A percentile compares a stretch with the other conserved stretches of the same genome.
Evolutionary conservation across 2,797 vertebrate species (phyloP).

Genomic region (Spea hammondii): DNA sequence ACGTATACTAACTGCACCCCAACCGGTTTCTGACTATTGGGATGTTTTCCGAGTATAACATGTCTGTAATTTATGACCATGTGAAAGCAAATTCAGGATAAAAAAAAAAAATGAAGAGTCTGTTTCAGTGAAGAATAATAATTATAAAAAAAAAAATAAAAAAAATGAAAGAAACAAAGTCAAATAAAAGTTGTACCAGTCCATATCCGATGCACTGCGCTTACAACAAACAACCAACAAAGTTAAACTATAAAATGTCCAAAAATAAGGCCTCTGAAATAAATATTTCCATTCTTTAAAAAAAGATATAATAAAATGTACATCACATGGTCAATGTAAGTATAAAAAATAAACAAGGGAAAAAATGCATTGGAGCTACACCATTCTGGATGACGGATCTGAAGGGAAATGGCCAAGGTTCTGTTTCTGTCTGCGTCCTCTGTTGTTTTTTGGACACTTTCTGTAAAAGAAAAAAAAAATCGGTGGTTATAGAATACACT

Average conservation of each 20-base stretch:
- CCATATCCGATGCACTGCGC: slow-evolving; percentile 70
- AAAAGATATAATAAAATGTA: slow-evolving; percentile 81
- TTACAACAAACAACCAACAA: slow-evolving; percentile 69
- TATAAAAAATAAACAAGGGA: slow-evolving; percentile 65
- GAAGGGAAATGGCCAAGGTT: slow-evolving; percentile 93
- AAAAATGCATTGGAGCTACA: slow-evolving; percentile 74
- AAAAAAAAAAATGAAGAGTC: slow-evolving; percentile 62
- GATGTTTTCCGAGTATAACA: slow-evolving; percentile 77
- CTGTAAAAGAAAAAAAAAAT: slow-evolving; percentile 64
- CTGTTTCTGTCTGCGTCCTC: slow-evolving; percentile 92
- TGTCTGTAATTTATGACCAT: slow-evolving; percentile 73
- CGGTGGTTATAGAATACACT: not conserved
- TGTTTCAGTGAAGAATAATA: not conserved
- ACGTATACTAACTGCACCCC: slow-evolving; percentile 39
- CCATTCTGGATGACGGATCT: slow-evolving; percentile 91
- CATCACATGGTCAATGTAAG: slow-evolving; percentile 80
- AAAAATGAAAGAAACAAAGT: slow-evolving; percentile 45
- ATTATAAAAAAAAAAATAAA: slow-evolving; percentile 56
- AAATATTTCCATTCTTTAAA: slow-evolving; percentile 85
- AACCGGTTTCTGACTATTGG: slow-evolving; percentile 70
- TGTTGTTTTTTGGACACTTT: slow-evolving; percentile 94
- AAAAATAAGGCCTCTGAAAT: slow-evolving; percentile 95
- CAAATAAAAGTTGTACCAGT: slow-evolving; percentile 68
- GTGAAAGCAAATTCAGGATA: slow-evolving; percentile 70
- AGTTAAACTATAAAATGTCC: slow-evolving; percentile 77